Evolutionary conservation across 2,113 vertebrate genomes (phyloP).

Genomic region (Orthochromis indermauri): DNA sequence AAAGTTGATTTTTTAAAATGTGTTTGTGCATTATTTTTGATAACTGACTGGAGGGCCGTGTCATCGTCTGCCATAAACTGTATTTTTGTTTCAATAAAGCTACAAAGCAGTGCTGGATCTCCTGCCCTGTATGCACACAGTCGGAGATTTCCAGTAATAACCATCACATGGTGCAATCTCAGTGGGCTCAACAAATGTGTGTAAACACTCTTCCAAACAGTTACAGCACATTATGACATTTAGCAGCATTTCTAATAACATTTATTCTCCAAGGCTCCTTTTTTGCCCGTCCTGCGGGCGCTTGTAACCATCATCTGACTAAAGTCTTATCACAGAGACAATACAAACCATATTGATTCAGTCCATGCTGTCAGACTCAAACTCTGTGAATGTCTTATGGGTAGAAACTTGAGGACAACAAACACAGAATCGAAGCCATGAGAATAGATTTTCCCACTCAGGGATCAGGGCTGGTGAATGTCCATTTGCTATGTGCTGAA

Average conservation of each 20-base stretch:
- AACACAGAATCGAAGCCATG: background rate
- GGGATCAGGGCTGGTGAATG: background rate
- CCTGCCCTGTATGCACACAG: background rate
- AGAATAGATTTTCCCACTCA: background rate
- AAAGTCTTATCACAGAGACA: background rate
- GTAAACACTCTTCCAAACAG: background rate
- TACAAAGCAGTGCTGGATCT: background rate
- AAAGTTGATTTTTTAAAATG: background rate
- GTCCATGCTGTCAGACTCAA: background rate
- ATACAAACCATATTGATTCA: background rate
- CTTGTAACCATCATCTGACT: background rate
- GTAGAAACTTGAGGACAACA: background rate
- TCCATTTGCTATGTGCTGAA: background rate
- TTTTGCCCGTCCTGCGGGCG: background rate
- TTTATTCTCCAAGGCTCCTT: background rate
- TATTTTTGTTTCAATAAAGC: background rate
- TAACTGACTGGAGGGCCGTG: background rate
- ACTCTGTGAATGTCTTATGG: conserved; percentile 35
- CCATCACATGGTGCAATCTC: background rate
- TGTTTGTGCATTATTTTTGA: background rate
- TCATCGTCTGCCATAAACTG: background rate
- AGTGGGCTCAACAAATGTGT: background rate
- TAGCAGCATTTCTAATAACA: background rate
- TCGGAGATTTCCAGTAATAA: background rate
- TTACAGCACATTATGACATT: background rate